A percentile compares a stretch with the other conserved stretches of the same genome.
phyloP scores from a whole-genome alignment of 2,888 invertebrate genomes.

The Drosophila borborema region DNA sequence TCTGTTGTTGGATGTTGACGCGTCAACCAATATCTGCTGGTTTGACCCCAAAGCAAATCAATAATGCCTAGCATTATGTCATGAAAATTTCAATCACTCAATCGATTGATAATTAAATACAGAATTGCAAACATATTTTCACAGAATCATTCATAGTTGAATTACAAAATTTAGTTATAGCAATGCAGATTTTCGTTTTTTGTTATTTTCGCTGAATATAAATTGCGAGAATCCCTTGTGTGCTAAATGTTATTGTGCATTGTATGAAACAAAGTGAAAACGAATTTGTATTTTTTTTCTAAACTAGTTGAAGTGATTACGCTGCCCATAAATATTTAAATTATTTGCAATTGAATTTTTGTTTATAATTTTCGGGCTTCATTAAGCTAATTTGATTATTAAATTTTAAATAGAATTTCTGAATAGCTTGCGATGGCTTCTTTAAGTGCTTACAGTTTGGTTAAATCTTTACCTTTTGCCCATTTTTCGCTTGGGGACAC shows the following conservation, averaged over 20 bases:
- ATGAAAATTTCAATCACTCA: slow-evolving; percentile 21
- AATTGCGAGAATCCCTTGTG: background rate
- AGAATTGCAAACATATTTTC: background rate
- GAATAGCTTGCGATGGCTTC: background rate
- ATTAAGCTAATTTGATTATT: background rate
- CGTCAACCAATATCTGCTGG: slow-evolving; percentile 13
- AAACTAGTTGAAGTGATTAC: background rate
- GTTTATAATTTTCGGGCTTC: background rate
- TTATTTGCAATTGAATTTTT: background rate
- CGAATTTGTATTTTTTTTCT: background rate
- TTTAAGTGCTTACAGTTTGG: slow-evolving; percentile 19
- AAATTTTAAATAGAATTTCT: background rate
- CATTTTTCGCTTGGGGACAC: slow-evolving; percentile 21
- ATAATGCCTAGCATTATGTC: slow-evolving; percentile 24
- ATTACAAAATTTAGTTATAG: slow-evolving; percentile 1
- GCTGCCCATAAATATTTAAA: background rate
- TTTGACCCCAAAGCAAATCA: slow-evolving; percentile 35
- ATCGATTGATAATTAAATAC: slow-evolving; percentile 9
- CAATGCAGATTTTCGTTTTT: background rate
- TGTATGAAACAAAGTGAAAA: background rate
- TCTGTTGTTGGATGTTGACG: slow-evolving; percentile 5
- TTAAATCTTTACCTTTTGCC: slow-evolving; percentile 47
- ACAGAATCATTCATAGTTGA: background rate
- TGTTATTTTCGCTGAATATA: background rate
- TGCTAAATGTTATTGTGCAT: background rate